phyloP scores from a whole-genome alignment of 92 coral and sea anemone species.

The Heteractis magnifica region DNA sequence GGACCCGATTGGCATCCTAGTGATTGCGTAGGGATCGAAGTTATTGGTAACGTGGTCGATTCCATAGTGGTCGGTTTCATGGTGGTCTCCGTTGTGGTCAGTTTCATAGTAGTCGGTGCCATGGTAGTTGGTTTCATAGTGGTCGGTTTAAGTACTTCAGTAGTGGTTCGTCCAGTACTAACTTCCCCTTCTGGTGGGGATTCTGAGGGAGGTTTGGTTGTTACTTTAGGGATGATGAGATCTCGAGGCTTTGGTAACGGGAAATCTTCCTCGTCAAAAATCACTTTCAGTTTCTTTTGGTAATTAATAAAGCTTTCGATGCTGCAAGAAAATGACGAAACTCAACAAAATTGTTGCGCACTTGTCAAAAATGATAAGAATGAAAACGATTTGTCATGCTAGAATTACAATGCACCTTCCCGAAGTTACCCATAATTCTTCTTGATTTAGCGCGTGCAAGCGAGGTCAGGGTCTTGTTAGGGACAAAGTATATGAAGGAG shows the following conservation, averaged over 20 bases:
- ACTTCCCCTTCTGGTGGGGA: neutral
- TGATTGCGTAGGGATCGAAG: constrained; percentile 1
- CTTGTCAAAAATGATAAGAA: neutral
- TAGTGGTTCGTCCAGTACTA: constrained; percentile 10
- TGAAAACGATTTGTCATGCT: too few relatives aligned
- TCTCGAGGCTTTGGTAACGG: constrained; percentile 38
- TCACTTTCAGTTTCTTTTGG: constrained; percentile 19
- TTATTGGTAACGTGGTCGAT: neutral
- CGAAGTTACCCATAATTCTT: too few relatives aligned
- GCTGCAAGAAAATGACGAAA: neutral
- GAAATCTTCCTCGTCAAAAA: constrained; percentile 59
- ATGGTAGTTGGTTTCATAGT: constrained; percentile 14
- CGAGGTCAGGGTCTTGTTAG: too few relatives aligned
- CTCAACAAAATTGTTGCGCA: neutral
- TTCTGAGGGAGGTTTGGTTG: constrained; percentile 13
- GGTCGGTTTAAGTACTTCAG: constrained; percentile 21
- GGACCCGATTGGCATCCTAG: constrained; percentile 28
- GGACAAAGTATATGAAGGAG: too few relatives aligned
- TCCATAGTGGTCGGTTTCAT: constrained; percentile 22
- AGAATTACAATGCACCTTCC: too few relatives aligned
- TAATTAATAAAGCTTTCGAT: constrained; percentile 6
- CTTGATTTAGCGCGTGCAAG: too few relatives aligned
- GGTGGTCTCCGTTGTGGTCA: constrained; percentile 9
- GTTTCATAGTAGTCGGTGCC: constrained; percentile 17
- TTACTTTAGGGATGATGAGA: constrained; percentile 29